These are phyloP conservation scores for Trissolcus japonicus DNA, from an alignment of 2,888 invertebrate genomes.

Conservation along the genomic window DNA sequence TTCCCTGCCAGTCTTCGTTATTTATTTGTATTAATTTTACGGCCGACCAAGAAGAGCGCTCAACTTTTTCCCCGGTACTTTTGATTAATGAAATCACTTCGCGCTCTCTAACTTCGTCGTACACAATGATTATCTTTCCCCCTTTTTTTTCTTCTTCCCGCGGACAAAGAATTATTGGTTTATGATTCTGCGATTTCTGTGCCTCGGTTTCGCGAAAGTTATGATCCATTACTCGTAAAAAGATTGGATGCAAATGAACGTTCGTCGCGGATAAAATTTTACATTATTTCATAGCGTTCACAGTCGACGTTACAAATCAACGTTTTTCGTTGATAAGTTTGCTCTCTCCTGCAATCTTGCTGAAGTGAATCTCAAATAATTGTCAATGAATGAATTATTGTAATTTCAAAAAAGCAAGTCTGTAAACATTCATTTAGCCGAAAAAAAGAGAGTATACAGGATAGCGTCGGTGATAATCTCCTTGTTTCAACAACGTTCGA, in stretches of 20 bases:
- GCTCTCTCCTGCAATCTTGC: too few species aligned
- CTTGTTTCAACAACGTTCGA: conserved; percentile 48
- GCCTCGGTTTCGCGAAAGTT: conserved; percentile 8
- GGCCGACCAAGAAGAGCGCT: conserved; percentile 42
- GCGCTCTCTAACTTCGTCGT: conserved; percentile 22
- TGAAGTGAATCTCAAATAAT: too few species aligned
- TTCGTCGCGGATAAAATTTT: too few species aligned
- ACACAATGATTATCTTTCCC: conserved; percentile 25
- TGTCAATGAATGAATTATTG: too few species aligned
- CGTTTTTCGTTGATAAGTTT: too few species aligned
- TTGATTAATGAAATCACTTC: conserved; percentile 40
- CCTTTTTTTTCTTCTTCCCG: conserved; percentile 1
- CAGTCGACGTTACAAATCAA: too few species aligned
- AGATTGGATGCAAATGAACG: conserved; percentile 23
- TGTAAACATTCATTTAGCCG: conserved; percentile 45
- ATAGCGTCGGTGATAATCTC: conserved; percentile 42
- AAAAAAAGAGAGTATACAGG: conserved; percentile 16
- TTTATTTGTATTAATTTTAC: conserved; percentile 54
- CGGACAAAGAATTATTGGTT: conserved; percentile 31
- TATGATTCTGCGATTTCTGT: conserved; percentile 16
- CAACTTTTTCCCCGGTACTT: conserved; percentile 11
- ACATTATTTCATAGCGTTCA: too few species aligned
- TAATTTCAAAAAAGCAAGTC: too few species aligned
- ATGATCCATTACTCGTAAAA: conserved; percentile 11
- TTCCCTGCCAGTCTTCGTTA: conserved; percentile 42